Evolutionary conservation across 2,797 vertebrate genomes (phyloP), one percentile per base, ranked within the genome.

Genomic region (Notamacropus eugenii): DNA sequence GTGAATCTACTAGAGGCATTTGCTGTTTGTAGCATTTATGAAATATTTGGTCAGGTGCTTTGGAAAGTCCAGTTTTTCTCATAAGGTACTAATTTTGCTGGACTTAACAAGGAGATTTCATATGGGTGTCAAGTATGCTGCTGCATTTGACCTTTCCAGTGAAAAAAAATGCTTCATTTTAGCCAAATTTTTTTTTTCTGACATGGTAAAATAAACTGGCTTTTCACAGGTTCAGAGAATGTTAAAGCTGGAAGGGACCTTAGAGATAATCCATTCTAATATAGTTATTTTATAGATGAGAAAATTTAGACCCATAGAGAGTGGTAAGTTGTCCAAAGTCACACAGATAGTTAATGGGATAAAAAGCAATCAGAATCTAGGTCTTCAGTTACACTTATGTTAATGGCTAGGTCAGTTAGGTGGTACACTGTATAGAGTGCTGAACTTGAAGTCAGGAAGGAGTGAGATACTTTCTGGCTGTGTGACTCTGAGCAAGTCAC

Each of bases 41-140:
- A 98, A 98, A 98, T 98, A 98, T 98, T 98, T 98, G 96, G 98
- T 98, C 98, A 99, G 98, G 98, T 98, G 98, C 98, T 98, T 98
- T 98, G 97, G 74, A 96, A 98, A 95, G 98, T 96, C 96, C 13
- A 55, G 57, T 95, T 97, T 98, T 97, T 97, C 97, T 98, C 98
- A 96, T 92, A 54, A 97, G 97, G 98, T 0, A 28, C 98, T 98
- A 96, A 94, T 97, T 98, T 98, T 96, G 96, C 97, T 90, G 95
- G 94, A 92, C 98, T 99, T 98, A 97, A 96, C 98, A 97, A 98
- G 98, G 98, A 98, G 97, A 95, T 95, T 97, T 96, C 95, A 95
- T 97, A 54, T 59, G 94, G 91, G 94, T 93, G 57, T 98, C 94
- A 95, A 96, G 67, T 62, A 93, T 27, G 50, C 95, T 94, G 82